phyloP scores from a whole-genome alignment of 23 tunicate genomes.

The Halocynthia aurantium region DNA sequence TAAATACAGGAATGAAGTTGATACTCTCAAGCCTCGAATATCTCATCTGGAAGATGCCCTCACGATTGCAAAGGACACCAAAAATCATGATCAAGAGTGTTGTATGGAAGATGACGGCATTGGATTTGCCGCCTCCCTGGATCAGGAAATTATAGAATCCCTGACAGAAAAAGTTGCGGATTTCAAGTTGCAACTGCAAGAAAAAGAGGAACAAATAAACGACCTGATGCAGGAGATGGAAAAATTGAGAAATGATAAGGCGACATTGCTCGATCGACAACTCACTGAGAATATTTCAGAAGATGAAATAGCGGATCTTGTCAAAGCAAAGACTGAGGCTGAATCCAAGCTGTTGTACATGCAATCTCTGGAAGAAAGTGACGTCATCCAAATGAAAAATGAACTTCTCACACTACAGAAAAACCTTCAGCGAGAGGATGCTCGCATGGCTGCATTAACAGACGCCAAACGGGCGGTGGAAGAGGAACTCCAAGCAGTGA shows the following conservation, averaged over 20 bases:
- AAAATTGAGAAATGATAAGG: neutral
- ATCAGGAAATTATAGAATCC: slow-evolving; percentile 18
- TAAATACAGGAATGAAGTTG: too few species aligned
- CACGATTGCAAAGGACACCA: too few species aligned
- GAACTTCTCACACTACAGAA: slow-evolving; percentile 7
- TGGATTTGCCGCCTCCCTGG: slow-evolving; percentile 10
- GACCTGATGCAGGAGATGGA: neutral
- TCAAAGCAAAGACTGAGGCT: neutral
- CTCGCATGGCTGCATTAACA: slow-evolving; percentile 3
- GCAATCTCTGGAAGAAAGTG: neutral
- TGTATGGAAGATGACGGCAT: slow-evolving; percentile 14
- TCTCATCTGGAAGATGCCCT: too few species aligned
- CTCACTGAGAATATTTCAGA: neutral
- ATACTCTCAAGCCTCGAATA: too few species aligned
- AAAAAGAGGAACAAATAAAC: slow-evolving; percentile 14
- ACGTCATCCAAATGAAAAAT: neutral
- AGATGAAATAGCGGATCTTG: slow-evolving; percentile 6
- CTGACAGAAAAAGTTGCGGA: slow-evolving; percentile 16
- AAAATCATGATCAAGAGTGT: neutral
- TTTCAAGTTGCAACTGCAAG: slow-evolving; percentile 13
- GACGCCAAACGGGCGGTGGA: neutral
- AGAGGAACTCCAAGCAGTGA: neutral
- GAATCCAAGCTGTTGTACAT: neutral
- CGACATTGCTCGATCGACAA: neutral
- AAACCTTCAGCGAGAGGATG: slow-evolving; percentile 9